Conservation (phyloP, 2,113 vertebrate genomes). For the Brachyistius frenatus region DNA sequence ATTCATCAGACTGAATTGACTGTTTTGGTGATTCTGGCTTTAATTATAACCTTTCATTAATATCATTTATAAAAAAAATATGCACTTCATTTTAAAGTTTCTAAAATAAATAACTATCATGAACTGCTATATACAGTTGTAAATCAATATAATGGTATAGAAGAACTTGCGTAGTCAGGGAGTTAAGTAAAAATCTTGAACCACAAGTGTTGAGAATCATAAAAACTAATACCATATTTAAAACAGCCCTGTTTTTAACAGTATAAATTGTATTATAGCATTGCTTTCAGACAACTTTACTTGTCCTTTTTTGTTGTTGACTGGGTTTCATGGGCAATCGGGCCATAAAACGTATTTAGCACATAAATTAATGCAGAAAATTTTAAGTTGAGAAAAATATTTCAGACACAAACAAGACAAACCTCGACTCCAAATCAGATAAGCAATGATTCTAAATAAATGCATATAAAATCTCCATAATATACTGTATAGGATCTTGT, state of each 20-base stretch:
- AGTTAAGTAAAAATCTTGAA: constrained; percentile 1
- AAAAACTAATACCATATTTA: background rate
- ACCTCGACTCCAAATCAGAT: background rate
- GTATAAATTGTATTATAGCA: too few relatives aligned
- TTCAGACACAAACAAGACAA: constrained; percentile 24
- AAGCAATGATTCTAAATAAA: constrained; percentile 25
- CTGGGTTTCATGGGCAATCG: background rate
- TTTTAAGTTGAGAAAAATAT: constrained; percentile 34
- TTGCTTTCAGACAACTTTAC: constrained; percentile 8
- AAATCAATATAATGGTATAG: background rate
- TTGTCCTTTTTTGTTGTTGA: constrained; percentile 4
- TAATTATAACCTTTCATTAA: background rate
- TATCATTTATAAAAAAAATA: background rate
- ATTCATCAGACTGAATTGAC: background rate
- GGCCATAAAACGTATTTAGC: constrained; percentile 25
- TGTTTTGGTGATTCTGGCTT: background rate
- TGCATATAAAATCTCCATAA: background rate
- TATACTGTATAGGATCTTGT: background rate
- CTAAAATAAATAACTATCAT: background rate
- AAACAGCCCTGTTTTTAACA: background rate
- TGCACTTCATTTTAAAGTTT: background rate
- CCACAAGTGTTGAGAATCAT: background rate
- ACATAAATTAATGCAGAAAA: constrained; percentile 21
- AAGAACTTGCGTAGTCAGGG: background rate
- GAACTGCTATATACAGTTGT: background rate